Evolutionary conservation across 1,140 invertebrate genomes (phyloP), one percentile per base, ranked within the genome.

Genomic region (Anastatus disparis): DNA sequence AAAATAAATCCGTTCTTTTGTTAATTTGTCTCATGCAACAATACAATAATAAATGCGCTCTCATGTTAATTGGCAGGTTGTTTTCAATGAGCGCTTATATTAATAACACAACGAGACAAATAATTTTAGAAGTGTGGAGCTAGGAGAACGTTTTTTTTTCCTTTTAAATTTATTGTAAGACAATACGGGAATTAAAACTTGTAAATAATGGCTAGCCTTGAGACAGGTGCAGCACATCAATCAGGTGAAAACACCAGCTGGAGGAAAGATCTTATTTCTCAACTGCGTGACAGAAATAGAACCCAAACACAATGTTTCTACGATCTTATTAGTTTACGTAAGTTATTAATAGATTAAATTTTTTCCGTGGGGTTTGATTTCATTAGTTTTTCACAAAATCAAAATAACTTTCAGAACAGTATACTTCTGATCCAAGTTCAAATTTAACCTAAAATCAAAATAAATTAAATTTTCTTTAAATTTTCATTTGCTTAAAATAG

Each of bases 301-400:
- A 82, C 81, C 58, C 87, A 91, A 82, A 88, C 87, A 20, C 77
- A 86, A 38, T 87, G 87, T 75, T 91, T 90, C 75, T 86, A 89
- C 66, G 90, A 91, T 80, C 85, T 91, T 64, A 90, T 91, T 71
- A 83, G 83, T 74, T 85, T 89, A 77, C 90, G 90, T 91, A 85
- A 85, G 88, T 77, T 70, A 71, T 62, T 74, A 68, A 71, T 46
- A 70, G 48, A 31, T 2, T 40, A 20, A 6, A 20, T 12, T 61
- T 52, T 42, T n/a, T n/a, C n/a, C n/a, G n/a, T n/a, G n/a, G n/a
- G n/a, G n/a, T n/a, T n/a, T n/a, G n/a, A n/a, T n/a, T n/a, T n/a
- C n/a, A n/a, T n/a, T n/a, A n/a, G n/a, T n/a, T n/a, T n/a, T n/a
- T n/a, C n/a, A n/a, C n/a, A n/a, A n/a, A n/a, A n/a, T n/a, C n/a